These are phyloP conservation scores for Channa maculata DNA, from an alignment of 2,113 vertebrate genomes.

Conservation along the genomic window DNA sequence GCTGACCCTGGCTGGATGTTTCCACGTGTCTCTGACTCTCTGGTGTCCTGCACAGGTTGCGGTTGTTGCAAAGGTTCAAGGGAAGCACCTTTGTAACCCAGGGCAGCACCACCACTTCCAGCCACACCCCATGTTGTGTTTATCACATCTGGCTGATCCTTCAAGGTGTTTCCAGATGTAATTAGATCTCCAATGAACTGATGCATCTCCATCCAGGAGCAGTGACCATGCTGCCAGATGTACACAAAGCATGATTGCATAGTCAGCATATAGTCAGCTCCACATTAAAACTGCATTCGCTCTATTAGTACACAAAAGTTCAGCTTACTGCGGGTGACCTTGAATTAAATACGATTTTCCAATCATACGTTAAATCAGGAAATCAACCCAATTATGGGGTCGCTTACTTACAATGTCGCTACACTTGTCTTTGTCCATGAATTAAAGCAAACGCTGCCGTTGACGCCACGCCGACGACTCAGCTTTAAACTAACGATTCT, in stretches of 20 bases:
- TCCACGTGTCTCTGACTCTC: constrained; percentile 13
- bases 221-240: constrained; percentile 67
- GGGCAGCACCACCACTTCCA: constrained; percentile 41
- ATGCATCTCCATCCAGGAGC: constrained; percentile 86
- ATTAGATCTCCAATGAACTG: constrained; percentile 84
- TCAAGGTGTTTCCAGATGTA: constrained; percentile 71
- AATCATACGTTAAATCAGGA: not conserved
- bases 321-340: not conserved
- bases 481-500: not conserved
- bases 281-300: not conserved
- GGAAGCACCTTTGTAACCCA: constrained; percentile 64
- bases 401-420: constrained; percentile 75
- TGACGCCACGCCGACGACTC: not conserved
- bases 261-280: not conserved
- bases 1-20: constrained; percentile 32
- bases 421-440: constrained; percentile 80
- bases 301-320: not conserved
- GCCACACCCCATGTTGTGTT: constrained; percentile 72
- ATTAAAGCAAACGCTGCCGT: not conserved
- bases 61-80: constrained; percentile 37
- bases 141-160: constrained; percentile 71
- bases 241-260: constrained; percentile 11
- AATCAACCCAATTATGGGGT: not conserved
- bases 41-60: constrained; percentile 59
- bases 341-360: not conserved